Evolutionary conservation across 1,140 invertebrate genomes (phyloP).

Genomic region (Brachionus paranguensis): DNA sequence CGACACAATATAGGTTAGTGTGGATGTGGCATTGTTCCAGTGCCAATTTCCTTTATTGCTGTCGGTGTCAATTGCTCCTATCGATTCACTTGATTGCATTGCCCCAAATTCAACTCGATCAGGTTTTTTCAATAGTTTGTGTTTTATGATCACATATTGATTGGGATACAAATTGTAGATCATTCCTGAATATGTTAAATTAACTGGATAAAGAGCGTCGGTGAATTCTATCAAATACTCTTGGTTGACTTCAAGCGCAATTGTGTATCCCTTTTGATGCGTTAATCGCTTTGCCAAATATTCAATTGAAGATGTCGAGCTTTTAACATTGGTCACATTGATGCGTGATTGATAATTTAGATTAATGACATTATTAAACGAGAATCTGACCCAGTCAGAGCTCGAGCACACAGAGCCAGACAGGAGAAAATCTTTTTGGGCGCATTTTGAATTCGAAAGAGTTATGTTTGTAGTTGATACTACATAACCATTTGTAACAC

Average conservation of each 20-base stretch:
- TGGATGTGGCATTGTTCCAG: conserved; percentile 8
- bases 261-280: not conserved
- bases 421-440: not conserved
- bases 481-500: not conserved
- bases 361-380: not conserved
- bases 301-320: not conserved
- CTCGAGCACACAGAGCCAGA: not conserved
- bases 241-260: not conserved
- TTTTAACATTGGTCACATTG: conserved; percentile 12
- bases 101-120: not conserved
- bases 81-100: not conserved
- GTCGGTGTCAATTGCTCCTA: not conserved
- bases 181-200: not conserved
- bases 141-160: conserved; percentile 8
- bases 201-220: not conserved
- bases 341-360: not conserved
- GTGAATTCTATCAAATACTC: not conserved
- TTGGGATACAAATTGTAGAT: not conserved
- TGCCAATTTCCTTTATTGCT: conserved; percentile 20
- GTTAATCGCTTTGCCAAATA: not conserved
- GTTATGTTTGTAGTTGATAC: conserved; percentile 19
- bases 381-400: conserved; percentile 25
- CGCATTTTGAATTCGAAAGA: not conserved
- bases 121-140: conserved; percentile 1
- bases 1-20: not conserved